Evolutionary conservation across 2,888 invertebrate genomes (phyloP).

Genomic region (Drosophila limbata): DNA sequence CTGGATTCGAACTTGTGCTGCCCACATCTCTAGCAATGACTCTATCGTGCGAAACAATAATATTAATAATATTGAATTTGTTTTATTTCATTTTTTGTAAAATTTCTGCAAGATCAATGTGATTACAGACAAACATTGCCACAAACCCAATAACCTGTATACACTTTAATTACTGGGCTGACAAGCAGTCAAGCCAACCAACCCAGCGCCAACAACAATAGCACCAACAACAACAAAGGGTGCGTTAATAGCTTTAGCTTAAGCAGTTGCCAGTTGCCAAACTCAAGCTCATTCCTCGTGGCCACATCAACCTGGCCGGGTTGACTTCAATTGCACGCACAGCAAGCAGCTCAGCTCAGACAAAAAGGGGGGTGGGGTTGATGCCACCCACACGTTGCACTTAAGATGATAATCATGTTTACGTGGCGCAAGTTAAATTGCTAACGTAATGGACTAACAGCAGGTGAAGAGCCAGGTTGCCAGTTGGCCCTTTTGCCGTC

Average conservation of each 20-base stretch:
- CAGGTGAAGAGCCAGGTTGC: constrained; percentile 59
- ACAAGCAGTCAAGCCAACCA: constrained; percentile 12
- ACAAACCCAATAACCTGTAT: too few relatives aligned
- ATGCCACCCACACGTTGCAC: constrained; percentile 66
- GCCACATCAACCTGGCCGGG: constrained; percentile 32
- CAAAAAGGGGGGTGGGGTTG: neutral
- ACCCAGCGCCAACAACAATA: neutral
- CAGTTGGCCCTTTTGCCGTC: constrained; percentile 23
- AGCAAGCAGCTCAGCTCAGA: constrained; percentile 18
- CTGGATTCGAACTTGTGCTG: too few relatives aligned
- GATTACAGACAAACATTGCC: neutral
- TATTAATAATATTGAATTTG: too few relatives aligned
- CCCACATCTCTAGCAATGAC: too few relatives aligned
- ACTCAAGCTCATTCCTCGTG: constrained; percentile 35
- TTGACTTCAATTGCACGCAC: constrained; percentile 74
- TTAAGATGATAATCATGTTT: constrained; percentile 82
- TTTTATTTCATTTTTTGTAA: too few relatives aligned
- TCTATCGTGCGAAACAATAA: too few relatives aligned
- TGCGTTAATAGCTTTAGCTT: constrained; percentile 58
- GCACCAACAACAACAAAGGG: constrained; percentile 24
- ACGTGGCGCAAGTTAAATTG: constrained; percentile 82
- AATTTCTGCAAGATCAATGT: too few relatives aligned
- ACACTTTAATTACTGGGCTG: neutral
- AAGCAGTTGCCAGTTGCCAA: constrained; percentile 49
- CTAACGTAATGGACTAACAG: constrained; percentile 80